Evolutionary conservation across 1,140 invertebrate genomes (phyloP).

Genomic region (Lucilia cuprina): DNA sequence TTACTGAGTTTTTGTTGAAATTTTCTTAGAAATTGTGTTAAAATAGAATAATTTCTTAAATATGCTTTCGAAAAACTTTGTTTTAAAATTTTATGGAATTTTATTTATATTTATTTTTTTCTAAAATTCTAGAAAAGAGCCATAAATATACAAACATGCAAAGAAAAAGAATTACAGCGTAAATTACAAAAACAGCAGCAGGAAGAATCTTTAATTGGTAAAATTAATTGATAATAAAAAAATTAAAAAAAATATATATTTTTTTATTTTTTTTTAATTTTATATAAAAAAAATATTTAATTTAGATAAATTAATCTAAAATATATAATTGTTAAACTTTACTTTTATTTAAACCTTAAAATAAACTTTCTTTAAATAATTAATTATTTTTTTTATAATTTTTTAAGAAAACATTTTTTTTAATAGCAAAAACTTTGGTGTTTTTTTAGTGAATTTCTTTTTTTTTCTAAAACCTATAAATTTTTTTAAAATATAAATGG

Average conservation of each 20-base stretch:
- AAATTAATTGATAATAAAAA: constrained; percentile 39
- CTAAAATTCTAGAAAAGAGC: constrained; percentile 57
- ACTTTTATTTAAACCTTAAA: not conserved
- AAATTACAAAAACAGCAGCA: constrained; percentile 58
- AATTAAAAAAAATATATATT: not conserved
- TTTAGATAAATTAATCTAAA: not conserved
- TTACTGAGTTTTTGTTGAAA: too few relatives aligned
- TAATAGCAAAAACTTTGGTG: not conserved
- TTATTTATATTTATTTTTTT: not conserved
- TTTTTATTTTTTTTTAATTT: not conserved
- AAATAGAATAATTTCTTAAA: too few relatives aligned
- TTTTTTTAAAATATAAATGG: too few relatives aligned
- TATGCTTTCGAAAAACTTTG: too few relatives aligned
- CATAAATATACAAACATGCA: constrained; percentile 51
- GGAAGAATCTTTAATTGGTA: constrained; percentile 57
- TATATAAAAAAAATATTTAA: not conserved
- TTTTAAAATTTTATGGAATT: not conserved
- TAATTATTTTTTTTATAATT: too few relatives aligned
- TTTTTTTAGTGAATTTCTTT: too few relatives aligned
- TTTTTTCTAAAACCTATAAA: too few relatives aligned
- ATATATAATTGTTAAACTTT: not conserved
- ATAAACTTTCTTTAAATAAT: not conserved
- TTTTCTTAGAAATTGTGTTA: too few relatives aligned
- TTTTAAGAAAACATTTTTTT: too few relatives aligned
- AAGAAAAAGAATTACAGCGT: constrained; percentile 56